These are phyloP conservation scores for Tinea semifulvella DNA, from an alignment of 2,888 invertebrate species.

Conservation along the genomic window DNA sequence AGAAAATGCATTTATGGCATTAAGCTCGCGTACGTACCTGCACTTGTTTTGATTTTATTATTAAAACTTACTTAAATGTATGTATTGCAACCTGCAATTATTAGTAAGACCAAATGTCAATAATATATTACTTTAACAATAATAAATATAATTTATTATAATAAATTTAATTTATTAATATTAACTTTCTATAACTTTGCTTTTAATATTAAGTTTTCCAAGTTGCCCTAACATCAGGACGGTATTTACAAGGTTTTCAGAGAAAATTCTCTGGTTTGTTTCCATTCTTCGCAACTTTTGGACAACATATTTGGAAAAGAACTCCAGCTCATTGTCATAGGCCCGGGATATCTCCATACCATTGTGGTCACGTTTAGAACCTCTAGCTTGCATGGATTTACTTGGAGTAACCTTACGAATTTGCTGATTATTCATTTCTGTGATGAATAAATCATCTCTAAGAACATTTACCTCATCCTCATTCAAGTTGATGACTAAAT, in stretches of 20 bases:
- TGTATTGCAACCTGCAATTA: no score
- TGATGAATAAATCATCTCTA: slow-evolving; percentile 39
- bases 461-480: slow-evolving; percentile 57
- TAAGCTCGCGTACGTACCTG: no score
- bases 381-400: slow-evolving; percentile 29
- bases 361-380: slow-evolving; percentile 35
- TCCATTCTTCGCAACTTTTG: slow-evolving; percentile 58
- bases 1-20: no score
- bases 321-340: slow-evolving; percentile 53
- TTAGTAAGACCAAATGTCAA: no score
- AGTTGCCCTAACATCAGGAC: slow-evolving; percentile 58
- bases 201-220: slow-evolving; percentile 50
- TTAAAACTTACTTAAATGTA: no score
- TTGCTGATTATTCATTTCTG: slow-evolving; percentile 24
- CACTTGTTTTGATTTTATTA: no score
- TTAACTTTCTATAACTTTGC: slow-evolving; percentile 40
- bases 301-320: slow-evolving; percentile 57
- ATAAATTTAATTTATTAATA: no score
- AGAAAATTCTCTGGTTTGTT: slow-evolving; percentile 58
- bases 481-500: slow-evolving; percentile 58
- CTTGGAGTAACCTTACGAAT: slow-evolving; percentile 24
- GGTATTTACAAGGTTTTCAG: slow-evolving; percentile 59
- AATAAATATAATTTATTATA: no score
- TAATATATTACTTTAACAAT: no score
- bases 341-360: slow-evolving; percentile 28